Base-by-base conservation (phyloP, 2,888 invertebrate species). In the Platynereis dumerilii region DNA sequence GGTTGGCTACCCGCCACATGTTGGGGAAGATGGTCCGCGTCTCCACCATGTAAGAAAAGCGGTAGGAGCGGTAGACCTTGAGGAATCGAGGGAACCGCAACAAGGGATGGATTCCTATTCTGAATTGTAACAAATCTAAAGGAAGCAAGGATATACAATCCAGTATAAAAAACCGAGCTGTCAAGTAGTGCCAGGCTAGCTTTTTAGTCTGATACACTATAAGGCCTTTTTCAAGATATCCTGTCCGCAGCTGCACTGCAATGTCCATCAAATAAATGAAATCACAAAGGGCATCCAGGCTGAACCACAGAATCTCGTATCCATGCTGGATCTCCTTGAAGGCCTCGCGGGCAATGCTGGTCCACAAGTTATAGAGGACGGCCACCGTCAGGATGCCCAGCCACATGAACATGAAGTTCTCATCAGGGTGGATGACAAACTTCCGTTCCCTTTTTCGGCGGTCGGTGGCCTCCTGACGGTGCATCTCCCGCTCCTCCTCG, bases 331-430 rank as follows among this genome's bases (percentile, higher is more conserved):
- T 88, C 83, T 96, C 96, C 26, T 94, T 93, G 84, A 96, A 92
- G 82, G 95, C 95, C 85, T 96, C 94, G 62, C 96, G 88, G 54
- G 95, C 96, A 76, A 96, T 96, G 70, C 94, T 88, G 34, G 96
- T 93, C 96, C 96, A 96, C 74, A 95, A 88, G 86, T 96, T 96
- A 86, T 96, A 96, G 67, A 96, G 88, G 75, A 96, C 93, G 83
- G 94, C 93, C 72, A 90, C 84, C 57, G 96, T 94, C 75, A 95
- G 88, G 71, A 94, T 85, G 88, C 93, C 91, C 75, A 96, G 86
- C 96, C 96, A 96, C 85, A 94, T 92, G 87, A 95, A 96, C 87
- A 94, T 94, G 86, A 94, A 92, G 85, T 93, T 94, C 80, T 94
- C 94, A 86, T 96, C 95, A 0, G 96, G 96, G 85, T 96, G 95